A percentile compares a stretch with the other conserved stretches of the same genome.
These are phyloP conservation scores for Solenopsis fugax DNA, from an alignment of 1,140 invertebrate genomes.

Conservation along the genomic window DNA sequence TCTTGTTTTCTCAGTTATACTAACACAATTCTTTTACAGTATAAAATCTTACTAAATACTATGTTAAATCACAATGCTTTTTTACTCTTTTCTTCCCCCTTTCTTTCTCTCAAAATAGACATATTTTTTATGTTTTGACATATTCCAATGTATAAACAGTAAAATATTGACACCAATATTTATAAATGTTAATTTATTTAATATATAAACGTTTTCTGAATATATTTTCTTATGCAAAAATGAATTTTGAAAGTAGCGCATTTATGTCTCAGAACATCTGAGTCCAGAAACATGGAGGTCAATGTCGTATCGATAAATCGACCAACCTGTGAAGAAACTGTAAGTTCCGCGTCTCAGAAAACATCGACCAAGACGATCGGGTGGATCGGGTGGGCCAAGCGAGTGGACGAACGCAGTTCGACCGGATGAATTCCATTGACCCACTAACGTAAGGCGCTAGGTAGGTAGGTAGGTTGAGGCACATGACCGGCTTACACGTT, in stretches of 20 bases:
- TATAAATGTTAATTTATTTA: neutral
- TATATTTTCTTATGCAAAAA: neutral
- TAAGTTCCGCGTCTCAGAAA: neutral
- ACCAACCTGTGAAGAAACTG: neutral
- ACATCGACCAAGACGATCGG: constrained; percentile 34
- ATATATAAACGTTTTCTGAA: neutral
- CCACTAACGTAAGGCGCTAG: constrained; percentile 77
- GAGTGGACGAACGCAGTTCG: constrained; percentile 69
- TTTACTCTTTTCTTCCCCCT: neutral
- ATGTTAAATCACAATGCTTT: neutral
- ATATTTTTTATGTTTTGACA: neutral
- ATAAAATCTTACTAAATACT: neutral
- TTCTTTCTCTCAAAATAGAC: neutral
- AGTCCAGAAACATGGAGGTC: neutral
- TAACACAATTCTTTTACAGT: neutral
- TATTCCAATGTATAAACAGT: neutral
- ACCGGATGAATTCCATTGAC: constrained; percentile 85
- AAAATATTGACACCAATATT: neutral
- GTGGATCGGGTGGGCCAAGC: constrained; percentile 70
- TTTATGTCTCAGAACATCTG: neutral
- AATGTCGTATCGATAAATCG: neutral
- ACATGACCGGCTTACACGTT: constrained; percentile 77
- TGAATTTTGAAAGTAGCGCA: neutral
- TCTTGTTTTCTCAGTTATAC: neutral
- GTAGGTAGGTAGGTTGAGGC: constrained; percentile 74